Conservation (phyloP, 2,888 invertebrate species). For the Pegoplata infirma region DNA sequence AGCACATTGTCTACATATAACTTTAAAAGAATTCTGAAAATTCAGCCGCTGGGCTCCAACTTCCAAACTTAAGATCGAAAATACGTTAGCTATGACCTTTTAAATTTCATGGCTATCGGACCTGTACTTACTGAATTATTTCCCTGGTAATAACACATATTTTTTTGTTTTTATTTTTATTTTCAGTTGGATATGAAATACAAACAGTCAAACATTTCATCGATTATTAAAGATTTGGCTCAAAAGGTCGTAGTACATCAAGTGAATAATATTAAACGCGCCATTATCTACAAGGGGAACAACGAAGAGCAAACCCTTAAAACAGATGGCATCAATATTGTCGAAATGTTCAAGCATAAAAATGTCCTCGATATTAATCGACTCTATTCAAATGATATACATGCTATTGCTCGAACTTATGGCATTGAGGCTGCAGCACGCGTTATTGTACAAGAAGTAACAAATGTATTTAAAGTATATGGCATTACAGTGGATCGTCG, state of each 20-base stretch:
- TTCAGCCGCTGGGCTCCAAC: too few relatives aligned
- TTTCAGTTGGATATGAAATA: slow-evolving; percentile 80
- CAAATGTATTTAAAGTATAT: slow-evolving; percentile 97
- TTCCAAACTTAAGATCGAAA: too few relatives aligned
- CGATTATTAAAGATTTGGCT: slow-evolving; percentile 85
- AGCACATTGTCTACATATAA: too few relatives aligned
- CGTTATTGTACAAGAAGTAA: slow-evolving; percentile 95
- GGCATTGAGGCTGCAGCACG: slow-evolving; percentile 97
- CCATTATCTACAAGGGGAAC: slow-evolving; percentile 87
- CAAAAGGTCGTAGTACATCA: slow-evolving; percentile 87
- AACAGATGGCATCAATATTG: slow-evolving; percentile 97
- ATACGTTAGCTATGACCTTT: too few relatives aligned
- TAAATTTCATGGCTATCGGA: too few relatives aligned
- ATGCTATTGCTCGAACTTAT: slow-evolving; percentile 91
- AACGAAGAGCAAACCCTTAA: slow-evolving; percentile 86
- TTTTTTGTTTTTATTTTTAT: slow-evolving; percentile 2
- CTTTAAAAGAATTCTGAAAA: too few relatives aligned
- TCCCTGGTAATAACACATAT: too few relatives aligned
- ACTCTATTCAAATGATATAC: slow-evolving; percentile 96
- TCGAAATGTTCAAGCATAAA: slow-evolving; percentile 91
- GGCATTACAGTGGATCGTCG: slow-evolving; percentile 97
- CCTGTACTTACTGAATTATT: too few relatives aligned
- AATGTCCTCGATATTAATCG: slow-evolving; percentile 88
- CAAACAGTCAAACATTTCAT: slow-evolving; percentile 86
- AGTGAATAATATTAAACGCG: slow-evolving; percentile 88